These are phyloP conservation scores for Crotalus helleri DNA, from an alignment of 2,113 vertebrate genomes.

Conservation along the genomic window DNA sequence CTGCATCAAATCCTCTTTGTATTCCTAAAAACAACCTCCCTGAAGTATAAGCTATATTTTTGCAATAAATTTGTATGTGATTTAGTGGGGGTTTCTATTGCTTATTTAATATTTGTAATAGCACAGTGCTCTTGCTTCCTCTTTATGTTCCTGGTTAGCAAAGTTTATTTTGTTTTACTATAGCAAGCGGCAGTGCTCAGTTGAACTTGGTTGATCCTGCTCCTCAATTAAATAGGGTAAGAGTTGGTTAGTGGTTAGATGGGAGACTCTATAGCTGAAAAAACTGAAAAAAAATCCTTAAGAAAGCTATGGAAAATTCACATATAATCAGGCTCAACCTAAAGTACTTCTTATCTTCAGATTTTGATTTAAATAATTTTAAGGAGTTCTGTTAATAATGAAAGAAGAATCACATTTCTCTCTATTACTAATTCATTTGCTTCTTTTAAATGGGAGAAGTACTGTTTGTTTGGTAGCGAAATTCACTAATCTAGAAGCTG, in stretches of 20 bases:
- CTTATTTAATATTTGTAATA: background rate
- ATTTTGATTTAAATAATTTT: background rate
- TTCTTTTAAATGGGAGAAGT: background rate
- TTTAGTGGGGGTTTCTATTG: background rate
- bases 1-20: background rate
- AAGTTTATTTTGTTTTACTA: background rate
- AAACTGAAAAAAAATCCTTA: background rate
- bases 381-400: background rate
- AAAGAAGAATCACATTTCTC: background rate
- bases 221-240: background rate
- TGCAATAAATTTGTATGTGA: background rate
- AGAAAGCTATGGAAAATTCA: background rate
- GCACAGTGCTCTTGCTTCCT: background rate
- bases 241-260: background rate
- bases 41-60: background rate
- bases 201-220: background rate
- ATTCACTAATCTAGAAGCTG: background rate
- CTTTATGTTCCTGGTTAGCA: background rate
- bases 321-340: background rate
- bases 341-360: background rate
- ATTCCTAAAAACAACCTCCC: background rate
- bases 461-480: background rate
- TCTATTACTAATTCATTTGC: background rate
- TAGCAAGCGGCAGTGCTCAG: background rate
- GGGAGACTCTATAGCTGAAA: background rate